Conservation (phyloP, 2,888 invertebrate species). For the Meiosimyza decipiens region DNA sequence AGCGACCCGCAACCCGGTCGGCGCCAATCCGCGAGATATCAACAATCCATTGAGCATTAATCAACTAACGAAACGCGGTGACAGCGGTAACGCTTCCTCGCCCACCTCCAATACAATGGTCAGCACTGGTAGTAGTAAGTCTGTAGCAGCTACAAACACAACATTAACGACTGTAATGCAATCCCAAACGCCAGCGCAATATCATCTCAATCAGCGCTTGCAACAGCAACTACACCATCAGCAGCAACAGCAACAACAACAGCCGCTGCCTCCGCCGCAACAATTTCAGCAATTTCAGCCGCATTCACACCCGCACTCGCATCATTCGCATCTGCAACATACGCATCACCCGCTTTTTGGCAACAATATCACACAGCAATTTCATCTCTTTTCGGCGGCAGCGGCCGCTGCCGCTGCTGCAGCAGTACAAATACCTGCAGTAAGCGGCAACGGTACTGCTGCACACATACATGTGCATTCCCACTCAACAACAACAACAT, state of each 20-base stretch:
- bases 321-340: constrained; percentile 27
- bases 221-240: constrained; percentile 34
- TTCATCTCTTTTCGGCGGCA: constrained; percentile 56
- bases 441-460: constrained; percentile 15
- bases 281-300: constrained; percentile 38
- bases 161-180: constrained; percentile 15
- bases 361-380: constrained; percentile 60
- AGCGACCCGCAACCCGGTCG: constrained; percentile 79
- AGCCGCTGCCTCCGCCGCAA: constrained; percentile 30
- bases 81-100: constrained; percentile 44
- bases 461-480: background rate
- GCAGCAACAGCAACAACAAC: constrained; percentile 32
- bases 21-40: constrained; percentile 90
- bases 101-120: constrained; percentile 33
- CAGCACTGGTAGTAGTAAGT: background rate
- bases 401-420: constrained; percentile 44
- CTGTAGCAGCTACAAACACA: constrained; percentile 13
- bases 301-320: constrained; percentile 23
- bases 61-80: constrained; percentile 79
- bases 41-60: constrained; percentile 93
- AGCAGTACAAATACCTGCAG: constrained; percentile 42
- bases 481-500: background rate
- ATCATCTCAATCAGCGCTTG: constrained; percentile 32
- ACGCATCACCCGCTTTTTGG: constrained; percentile 46
- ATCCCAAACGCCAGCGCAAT: constrained; percentile 22